Percentiles rank a stretch among this genome's conserved stretches.
Conservation (phyloP, 2,888 invertebrate species). For the Girardia tigrina region DNA sequence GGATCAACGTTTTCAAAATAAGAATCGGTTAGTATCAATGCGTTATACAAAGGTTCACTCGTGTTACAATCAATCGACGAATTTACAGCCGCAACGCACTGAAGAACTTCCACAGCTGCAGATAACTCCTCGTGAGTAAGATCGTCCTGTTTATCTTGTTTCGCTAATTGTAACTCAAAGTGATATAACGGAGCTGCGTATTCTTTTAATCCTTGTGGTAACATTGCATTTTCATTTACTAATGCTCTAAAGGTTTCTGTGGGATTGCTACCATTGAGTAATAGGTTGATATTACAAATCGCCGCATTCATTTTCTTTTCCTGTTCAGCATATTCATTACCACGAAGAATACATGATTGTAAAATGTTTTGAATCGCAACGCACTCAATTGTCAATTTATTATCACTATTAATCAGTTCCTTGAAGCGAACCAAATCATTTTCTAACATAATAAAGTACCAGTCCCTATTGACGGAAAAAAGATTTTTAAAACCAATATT, state of each 20-base stretch:
- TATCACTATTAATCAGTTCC: slow-evolving; percentile 11
- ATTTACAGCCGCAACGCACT: too few species aligned
- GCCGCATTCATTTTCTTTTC: slow-evolving; percentile 13
- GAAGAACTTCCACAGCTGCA: too few species aligned
- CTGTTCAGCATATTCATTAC: slow-evolving; percentile 1
- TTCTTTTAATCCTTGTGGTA: slow-evolving; percentile 40
- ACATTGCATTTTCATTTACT: slow-evolving; percentile 48
- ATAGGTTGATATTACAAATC: background rate
- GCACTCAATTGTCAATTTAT: background rate
- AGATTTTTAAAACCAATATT: background rate
- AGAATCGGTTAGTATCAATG: background rate
- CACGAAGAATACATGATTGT: background rate
- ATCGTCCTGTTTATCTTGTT: background rate
- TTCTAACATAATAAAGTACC: slow-evolving; percentile 27
- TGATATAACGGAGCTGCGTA: slow-evolving; percentile 23
- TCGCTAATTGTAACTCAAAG: slow-evolving; percentile 6
- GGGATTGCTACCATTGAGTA: background rate
- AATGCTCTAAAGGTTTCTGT: background rate
- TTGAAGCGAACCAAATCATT: background rate
- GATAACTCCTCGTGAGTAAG: slow-evolving; percentile 25
- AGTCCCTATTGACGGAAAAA: background rate
- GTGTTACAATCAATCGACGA: too few species aligned
- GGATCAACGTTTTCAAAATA: slow-evolving; percentile 24
- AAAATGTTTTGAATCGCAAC: background rate
- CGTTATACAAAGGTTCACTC: too few species aligned